phyloP scores from a whole-genome alignment of 2,888 invertebrate species.

The Siphlonurus alternatus region DNA sequence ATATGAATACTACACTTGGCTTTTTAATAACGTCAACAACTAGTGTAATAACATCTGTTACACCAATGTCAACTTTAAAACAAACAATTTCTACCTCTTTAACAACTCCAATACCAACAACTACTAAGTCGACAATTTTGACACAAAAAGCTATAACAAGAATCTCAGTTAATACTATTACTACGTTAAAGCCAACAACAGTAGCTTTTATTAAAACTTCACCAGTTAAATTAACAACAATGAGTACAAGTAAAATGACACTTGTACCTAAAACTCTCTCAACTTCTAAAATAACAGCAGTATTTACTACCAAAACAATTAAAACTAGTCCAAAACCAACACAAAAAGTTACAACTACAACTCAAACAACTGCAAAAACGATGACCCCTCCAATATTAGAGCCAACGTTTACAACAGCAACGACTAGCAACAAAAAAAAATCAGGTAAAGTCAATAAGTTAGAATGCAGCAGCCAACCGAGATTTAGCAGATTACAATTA shows the following conservation, averaged over 20 bases:
- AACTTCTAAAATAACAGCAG: conserved; percentile 9
- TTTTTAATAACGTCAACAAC: neutral
- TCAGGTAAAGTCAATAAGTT: too few relatives aligned
- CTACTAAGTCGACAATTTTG: conserved; percentile 13
- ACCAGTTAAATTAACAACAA: too few relatives aligned
- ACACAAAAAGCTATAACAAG: conserved; percentile 12
- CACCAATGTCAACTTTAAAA: conserved; percentile 20
- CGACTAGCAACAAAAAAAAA: too few relatives aligned
- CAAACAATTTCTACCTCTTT: conserved; percentile 15
- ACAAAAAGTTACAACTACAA: conserved; percentile 3
- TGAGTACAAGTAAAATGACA: too few relatives aligned
- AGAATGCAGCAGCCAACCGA: too few relatives aligned
- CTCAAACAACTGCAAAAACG: conserved; percentile 6
- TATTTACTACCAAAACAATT: conserved; percentile 1
- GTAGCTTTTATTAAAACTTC: conserved; percentile 8
- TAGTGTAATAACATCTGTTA: too few relatives aligned
- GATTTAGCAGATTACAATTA: too few relatives aligned
- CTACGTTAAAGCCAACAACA: conserved; percentile 7
- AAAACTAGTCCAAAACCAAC: conserved; percentile 10
- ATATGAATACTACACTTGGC: neutral
- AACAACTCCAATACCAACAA: conserved; percentile 15
- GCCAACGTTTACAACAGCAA: too few relatives aligned
- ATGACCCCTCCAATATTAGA: too few relatives aligned
- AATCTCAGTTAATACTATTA: conserved; percentile 10
- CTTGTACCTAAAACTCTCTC: too few relatives aligned